Conservation (phyloP, 2,113 vertebrate genomes). For the Rhegmatorhina hoffmannsi region DNA sequence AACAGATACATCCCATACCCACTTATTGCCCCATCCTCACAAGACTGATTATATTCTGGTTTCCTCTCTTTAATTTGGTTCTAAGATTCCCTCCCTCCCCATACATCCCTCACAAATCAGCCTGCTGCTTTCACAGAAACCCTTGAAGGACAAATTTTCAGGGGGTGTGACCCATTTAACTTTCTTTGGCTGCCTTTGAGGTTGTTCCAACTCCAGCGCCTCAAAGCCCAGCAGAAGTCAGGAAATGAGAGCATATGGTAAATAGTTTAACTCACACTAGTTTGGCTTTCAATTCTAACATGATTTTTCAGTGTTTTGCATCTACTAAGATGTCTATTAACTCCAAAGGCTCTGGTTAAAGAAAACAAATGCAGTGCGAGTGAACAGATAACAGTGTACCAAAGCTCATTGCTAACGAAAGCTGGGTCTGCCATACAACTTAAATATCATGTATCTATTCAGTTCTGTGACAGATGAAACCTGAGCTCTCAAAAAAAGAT, state of each 20-base stretch:
- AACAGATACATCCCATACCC: neutral
- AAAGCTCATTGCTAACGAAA: neutral
- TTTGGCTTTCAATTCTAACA: constrained; percentile 26
- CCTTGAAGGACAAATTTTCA: neutral
- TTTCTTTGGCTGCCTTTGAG: constrained; percentile 35
- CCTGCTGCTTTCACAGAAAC: constrained; percentile 29
- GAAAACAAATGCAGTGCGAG: neutral
- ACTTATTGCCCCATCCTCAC: neutral
- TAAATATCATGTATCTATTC: neutral
- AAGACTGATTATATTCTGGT: neutral
- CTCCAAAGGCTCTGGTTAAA: neutral
- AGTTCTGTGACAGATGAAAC: neutral
- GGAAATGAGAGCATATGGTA: constrained; percentile 66
- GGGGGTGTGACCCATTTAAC: neutral
- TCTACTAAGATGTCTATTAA: neutral
- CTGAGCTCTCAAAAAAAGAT: neutral
- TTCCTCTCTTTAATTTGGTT: neutral
- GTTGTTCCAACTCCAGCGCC: neutral
- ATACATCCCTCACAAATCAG: neutral
- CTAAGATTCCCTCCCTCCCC: neutral
- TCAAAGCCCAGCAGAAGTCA: constrained; percentile 36
- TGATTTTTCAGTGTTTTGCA: constrained; percentile 2
- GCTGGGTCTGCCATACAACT: neutral
- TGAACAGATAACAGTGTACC: neutral
- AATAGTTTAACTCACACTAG: constrained; percentile 35